These are phyloP conservation scores for Fringilla coelebs DNA, from an alignment of 2,797 vertebrate species.

Conservation along the genomic window DNA sequence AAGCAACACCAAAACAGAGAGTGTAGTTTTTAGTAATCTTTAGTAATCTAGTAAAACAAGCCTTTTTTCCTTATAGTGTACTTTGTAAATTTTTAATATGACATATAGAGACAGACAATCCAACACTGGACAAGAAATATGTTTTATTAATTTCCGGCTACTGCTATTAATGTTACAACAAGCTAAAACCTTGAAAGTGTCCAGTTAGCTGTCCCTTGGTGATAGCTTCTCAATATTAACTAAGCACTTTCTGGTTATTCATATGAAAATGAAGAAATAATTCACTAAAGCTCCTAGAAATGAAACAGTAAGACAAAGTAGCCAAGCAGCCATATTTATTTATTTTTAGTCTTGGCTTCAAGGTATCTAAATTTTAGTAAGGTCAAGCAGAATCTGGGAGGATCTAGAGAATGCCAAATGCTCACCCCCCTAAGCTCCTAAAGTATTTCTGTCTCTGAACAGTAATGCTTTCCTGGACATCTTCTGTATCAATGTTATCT, in stretches of 20 bases:
- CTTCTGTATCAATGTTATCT: background rate
- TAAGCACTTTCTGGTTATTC: background rate
- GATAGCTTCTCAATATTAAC: background rate
- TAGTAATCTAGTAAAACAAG: background rate
- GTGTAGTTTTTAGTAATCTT: background rate
- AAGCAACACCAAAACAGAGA: background rate
- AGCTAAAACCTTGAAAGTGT: background rate
- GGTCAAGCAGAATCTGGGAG: background rate
- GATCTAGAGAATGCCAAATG: background rate
- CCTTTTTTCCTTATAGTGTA: background rate
- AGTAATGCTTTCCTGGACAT: background rate
- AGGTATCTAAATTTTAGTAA: background rate
- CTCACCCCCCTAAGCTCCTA: background rate
- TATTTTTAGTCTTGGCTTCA: constrained; percentile 8
- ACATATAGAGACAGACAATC: background rate
- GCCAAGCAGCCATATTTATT: background rate
- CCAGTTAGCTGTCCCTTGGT: background rate
- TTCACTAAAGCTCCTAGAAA: constrained; percentile 1
- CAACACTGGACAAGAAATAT: background rate
- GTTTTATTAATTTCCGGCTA: background rate
- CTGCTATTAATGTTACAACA: background rate
- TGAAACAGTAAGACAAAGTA: background rate
- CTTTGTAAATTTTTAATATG: background rate
- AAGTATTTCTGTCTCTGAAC: background rate
- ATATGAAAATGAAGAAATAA: background rate